A percentile compares a stretch with the other conserved stretches of the same genome.
phyloP scores from a whole-genome alignment of 2,797 vertebrate species.

The Acanthis flammea region DNA sequence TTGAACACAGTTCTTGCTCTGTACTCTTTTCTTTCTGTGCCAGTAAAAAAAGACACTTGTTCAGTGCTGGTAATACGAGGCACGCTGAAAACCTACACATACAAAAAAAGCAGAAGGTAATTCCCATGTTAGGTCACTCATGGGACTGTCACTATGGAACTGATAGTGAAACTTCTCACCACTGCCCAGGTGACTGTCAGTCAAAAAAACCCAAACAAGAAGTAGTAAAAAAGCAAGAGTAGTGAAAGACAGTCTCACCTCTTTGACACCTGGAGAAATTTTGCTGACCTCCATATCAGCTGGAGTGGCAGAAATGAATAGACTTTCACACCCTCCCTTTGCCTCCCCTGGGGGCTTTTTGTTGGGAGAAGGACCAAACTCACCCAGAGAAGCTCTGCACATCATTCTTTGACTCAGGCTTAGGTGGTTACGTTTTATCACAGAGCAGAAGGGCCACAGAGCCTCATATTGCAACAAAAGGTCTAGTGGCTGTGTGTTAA shows the following conservation, averaged over 20 bases:
- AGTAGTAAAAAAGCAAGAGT: neutral
- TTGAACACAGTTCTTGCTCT: conserved; percentile 58
- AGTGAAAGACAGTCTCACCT: neutral
- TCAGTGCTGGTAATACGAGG: neutral
- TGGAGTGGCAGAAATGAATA: neutral
- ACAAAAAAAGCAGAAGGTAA: neutral
- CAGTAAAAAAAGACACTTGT: conserved; percentile 41
- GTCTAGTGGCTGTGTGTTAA: neutral
- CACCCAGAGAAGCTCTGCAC: neutral
- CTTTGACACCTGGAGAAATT: neutral
- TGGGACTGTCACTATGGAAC: neutral
- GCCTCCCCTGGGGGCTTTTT: neutral
- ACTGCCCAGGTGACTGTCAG: neutral
- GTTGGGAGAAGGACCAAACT: conserved; percentile 32
- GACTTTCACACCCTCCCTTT: neutral
- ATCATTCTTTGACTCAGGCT: conserved; percentile 5
- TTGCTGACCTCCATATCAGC: neutral
- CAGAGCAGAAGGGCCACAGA: neutral
- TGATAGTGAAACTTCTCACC: neutral
- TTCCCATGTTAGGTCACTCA: neutral
- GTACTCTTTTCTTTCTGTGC: conserved; percentile 76
- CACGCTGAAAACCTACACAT: neutral
- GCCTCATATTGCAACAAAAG: neutral
- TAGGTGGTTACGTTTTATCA: neutral
- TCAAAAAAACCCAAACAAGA: neutral